Evolutionary conservation across 2,797 vertebrate species (phyloP).

Genomic region (Poeciliopsis paucimaculata): DNA sequence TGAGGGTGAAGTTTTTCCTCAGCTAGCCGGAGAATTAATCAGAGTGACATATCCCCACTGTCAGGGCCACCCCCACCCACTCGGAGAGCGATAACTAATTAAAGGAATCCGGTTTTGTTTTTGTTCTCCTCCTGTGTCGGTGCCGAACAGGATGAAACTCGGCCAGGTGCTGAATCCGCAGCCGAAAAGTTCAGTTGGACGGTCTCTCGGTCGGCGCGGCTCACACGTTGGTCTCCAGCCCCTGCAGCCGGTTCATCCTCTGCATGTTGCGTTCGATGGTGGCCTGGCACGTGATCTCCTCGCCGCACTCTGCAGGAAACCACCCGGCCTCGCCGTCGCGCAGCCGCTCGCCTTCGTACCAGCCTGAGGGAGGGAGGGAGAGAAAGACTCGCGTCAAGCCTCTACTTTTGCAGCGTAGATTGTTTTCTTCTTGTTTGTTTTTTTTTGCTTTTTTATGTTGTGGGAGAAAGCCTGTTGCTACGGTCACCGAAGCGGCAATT

Average conservation of each 20-base stretch:
- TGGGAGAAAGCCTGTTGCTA: slow-evolving; percentile 41
- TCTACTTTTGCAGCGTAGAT: not conserved
- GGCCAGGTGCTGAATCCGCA: not conserved
- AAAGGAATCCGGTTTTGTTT: slow-evolving; percentile 21
- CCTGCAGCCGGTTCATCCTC: slow-evolving; percentile 94
- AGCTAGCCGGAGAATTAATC: slow-evolving; percentile 35
- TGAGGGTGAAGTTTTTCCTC: slow-evolving; percentile 40
- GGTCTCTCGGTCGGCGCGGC: not conserved
- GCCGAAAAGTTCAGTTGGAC: slow-evolving; percentile 11
- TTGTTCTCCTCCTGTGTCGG: slow-evolving; percentile 16
- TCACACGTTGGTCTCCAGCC: slow-evolving; percentile 94
- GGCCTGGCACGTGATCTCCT: slow-evolving; percentile 90
- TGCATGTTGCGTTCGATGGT: slow-evolving; percentile 96
- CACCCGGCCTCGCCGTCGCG: slow-evolving; percentile 93
- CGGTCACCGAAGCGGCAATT: slow-evolving; percentile 32
- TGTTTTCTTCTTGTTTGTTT: slow-evolving; percentile 26
- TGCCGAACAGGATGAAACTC: slow-evolving; percentile 15
- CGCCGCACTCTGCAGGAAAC: slow-evolving; percentile 91
- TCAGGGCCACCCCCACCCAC: slow-evolving; percentile 33
- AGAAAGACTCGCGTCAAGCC: slow-evolving; percentile 1
- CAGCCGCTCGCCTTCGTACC: slow-evolving; percentile 93
- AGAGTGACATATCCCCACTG: slow-evolving; percentile 43
- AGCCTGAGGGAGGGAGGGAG: slow-evolving; percentile 79
- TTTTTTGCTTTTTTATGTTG: slow-evolving; percentile 16
- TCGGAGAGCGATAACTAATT: slow-evolving; percentile 32